Conservation (phyloP, 2,888 invertebrate genomes). For the Caenorhabditis sinica region DNA sequence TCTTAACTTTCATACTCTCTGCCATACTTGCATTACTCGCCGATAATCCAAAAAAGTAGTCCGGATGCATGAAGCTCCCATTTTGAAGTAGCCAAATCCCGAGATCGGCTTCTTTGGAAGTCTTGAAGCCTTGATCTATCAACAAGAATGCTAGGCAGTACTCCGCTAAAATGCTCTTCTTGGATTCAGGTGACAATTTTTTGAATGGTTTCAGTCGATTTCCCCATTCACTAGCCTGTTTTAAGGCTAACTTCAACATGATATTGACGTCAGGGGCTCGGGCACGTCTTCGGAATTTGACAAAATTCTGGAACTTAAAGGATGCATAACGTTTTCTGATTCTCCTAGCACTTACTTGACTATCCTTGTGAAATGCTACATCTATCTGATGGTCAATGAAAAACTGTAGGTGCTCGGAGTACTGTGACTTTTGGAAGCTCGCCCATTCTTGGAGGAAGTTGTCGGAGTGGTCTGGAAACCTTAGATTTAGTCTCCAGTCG, state of each 20-base stretch:
- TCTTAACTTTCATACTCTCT: constrained; percentile 47
- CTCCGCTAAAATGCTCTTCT: constrained; percentile 69
- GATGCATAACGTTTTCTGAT: too few relatives aligned
- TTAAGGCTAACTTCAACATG: constrained; percentile 69
- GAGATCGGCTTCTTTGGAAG: constrained; percentile 52
- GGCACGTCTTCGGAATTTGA: constrained; percentile 63
- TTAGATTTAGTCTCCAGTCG: neutral
- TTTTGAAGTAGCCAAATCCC: constrained; percentile 70
- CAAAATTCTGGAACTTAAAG: neutral
- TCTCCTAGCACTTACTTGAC: neutral
- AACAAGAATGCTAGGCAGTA: constrained; percentile 71
- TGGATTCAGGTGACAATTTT: constrained; percentile 22
- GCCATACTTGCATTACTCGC: constrained; percentile 19
- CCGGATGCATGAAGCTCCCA: constrained; percentile 66
- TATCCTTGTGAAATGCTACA: constrained; percentile 54
- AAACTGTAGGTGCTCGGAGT: constrained; percentile 10
- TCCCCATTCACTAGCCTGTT: constrained; percentile 70
- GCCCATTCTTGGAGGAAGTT: constrained; percentile 24
- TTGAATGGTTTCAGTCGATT: constrained; percentile 66
- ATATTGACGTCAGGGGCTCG: constrained; percentile 68
- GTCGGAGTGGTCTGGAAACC: neutral
- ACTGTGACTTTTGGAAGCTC: constrained; percentile 8
- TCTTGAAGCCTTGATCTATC: constrained; percentile 70
- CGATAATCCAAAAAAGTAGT: constrained; percentile 65
- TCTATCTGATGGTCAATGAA: constrained; percentile 17